A percentile compares a stretch with the other conserved stretches of the same genome.
These are phyloP conservation scores for Hoplias malabaricus DNA, from an alignment of 2,113 vertebrate genomes.

Conservation along the genomic window DNA sequence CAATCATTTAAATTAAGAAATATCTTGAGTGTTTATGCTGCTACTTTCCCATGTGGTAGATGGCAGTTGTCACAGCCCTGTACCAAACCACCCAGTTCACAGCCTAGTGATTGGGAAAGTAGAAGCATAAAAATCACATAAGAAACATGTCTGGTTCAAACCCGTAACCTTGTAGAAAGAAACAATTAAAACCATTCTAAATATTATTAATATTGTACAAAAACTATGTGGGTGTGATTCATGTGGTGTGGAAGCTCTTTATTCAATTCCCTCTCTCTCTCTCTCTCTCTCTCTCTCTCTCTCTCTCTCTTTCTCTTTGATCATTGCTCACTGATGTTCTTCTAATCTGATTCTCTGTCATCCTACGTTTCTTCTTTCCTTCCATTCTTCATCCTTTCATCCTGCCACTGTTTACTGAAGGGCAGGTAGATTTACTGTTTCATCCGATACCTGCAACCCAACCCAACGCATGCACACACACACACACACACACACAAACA, in stretches of 20 bases:
- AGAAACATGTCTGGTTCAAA: too few relatives aligned
- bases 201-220: too few relatives aligned
- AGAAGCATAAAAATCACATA: too few relatives aligned
- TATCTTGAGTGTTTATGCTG: too few relatives aligned
- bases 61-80: too few relatives aligned
- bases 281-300: background rate
- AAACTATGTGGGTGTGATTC: constrained; percentile 15
- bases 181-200: too few relatives aligned
- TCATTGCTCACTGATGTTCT: constrained; percentile 76
- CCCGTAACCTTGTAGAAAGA: too few relatives aligned
- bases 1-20: too few relatives aligned
- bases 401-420: constrained; percentile 75
- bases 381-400: constrained; percentile 74
- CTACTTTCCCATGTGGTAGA: too few relatives aligned
- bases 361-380: constrained; percentile 63
- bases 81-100: too few relatives aligned
- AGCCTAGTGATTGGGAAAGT: too few relatives aligned
- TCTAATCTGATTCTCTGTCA: constrained; percentile 77
- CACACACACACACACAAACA: constrained; percentile 1
- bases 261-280: background rate
- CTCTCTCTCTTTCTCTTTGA: constrained; percentile 64
- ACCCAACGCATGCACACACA: constrained; percentile 60
- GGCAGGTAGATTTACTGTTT: constrained; percentile 80
- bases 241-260: constrained; percentile 7
- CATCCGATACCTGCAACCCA: constrained; percentile 73